phyloP scores from a whole-genome alignment of 1,140 invertebrate species.

The Thaumatotibia leucotreta region DNA sequence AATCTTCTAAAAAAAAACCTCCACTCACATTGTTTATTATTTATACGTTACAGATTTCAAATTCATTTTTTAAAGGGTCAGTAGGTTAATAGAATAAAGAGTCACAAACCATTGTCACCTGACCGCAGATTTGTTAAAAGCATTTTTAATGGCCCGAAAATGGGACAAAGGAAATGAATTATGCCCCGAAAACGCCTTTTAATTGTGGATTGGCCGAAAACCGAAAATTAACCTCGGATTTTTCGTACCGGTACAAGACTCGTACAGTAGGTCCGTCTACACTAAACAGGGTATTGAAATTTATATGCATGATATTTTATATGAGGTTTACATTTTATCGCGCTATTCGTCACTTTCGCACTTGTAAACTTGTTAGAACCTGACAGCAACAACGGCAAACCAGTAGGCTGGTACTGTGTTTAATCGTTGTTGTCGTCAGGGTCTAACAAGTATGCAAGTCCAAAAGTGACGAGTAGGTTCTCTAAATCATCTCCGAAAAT shows the following conservation, averaged over 20 bases:
- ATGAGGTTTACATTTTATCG: no score
- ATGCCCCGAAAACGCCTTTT: background rate
- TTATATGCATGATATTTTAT: background rate
- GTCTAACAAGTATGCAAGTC: no score
- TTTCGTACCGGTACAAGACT: background rate
- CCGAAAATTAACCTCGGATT: background rate
- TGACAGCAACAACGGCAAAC: no score
- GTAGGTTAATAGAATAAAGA: background rate
- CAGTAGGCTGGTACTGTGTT: no score
- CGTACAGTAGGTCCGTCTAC: background rate
- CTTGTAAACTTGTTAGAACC: no score
- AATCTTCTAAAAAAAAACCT: background rate
- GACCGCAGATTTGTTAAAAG: constrained; percentile 2
- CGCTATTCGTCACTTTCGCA: no score
- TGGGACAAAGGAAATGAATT: background rate
- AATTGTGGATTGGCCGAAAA: constrained; percentile 1
- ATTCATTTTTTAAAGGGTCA: background rate
- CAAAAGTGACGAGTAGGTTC: no score
- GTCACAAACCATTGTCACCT: background rate
- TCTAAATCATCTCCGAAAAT: no score
- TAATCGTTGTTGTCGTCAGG: no score
- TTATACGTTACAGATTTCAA: background rate
- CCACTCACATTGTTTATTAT: no score
- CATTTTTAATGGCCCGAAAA: background rate
- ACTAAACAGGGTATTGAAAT: background rate